phyloP scores from a whole-genome alignment of 1,140 invertebrate genomes.

The Eubasilissa regina region DNA sequence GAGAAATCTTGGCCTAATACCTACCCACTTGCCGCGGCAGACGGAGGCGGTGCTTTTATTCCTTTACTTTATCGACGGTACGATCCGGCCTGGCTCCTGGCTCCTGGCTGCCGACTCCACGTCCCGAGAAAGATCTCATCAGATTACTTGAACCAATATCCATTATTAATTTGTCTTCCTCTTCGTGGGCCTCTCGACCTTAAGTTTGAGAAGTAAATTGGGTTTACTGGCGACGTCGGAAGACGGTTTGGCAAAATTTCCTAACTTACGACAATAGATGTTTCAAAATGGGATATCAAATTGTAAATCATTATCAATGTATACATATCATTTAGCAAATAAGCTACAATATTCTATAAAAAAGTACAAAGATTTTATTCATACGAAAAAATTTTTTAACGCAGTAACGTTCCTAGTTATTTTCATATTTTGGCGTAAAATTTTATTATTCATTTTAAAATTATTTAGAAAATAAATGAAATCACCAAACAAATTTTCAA shows the following conservation, averaged over 20 bases:
- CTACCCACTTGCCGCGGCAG: conserved; percentile 12
- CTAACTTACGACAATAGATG: no score
- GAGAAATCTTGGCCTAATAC: conserved; percentile 36
- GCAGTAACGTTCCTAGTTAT: no score
- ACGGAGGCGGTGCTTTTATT: conserved; percentile 17
- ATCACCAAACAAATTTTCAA: no score
- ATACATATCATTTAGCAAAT: no score
- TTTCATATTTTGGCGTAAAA: no score
- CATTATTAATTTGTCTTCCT: conserved; percentile 38
- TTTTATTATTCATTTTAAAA: no score
- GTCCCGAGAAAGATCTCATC: conserved; percentile 26
- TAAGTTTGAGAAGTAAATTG: conserved; percentile 34
- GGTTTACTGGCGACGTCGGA: background rate
- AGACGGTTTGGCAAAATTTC: conserved; percentile 22
- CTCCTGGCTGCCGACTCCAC: background rate
- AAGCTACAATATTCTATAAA: no score
- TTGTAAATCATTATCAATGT: no score
- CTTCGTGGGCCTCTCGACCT: background rate
- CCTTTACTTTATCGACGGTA: conserved; percentile 18
- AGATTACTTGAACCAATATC: conserved; percentile 36
- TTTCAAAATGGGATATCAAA: no score
- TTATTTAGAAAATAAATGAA: no score
- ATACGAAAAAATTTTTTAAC: no score
- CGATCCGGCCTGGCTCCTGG: conserved; percentile 21
- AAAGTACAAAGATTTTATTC: no score